These are phyloP conservation scores for Argentina silus DNA, from an alignment of 2,797 vertebrate species.

Conservation along the genomic window DNA sequence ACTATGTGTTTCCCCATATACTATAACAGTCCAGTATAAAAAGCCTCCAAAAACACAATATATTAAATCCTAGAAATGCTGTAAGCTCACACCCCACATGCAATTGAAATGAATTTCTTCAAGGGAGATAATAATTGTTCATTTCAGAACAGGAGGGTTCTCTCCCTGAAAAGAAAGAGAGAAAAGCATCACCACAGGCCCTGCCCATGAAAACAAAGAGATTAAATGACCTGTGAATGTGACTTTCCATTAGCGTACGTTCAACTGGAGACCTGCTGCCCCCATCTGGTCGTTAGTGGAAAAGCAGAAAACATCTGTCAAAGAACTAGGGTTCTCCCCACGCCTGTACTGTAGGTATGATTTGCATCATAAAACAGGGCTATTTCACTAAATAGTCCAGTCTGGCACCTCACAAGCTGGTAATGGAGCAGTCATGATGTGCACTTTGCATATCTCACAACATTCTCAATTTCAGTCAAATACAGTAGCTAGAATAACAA, in stretches of 20 bases:
- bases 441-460: background rate
- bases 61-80: slow-evolving; percentile 44
- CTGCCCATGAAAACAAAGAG: slow-evolving; percentile 75
- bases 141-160: slow-evolving; percentile 46
- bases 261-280: slow-evolving; percentile 69
- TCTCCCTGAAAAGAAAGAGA: slow-evolving; percentile 40
- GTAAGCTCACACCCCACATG: slow-evolving; percentile 39
- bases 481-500: background rate
- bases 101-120: slow-evolving; percentile 48
- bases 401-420: background rate
- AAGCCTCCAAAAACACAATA: background rate
- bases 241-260: slow-evolving; percentile 63
- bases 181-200: slow-evolving; percentile 63
- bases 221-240: slow-evolving; percentile 81
- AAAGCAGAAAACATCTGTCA: slow-evolving; percentile 10
- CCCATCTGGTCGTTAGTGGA: slow-evolving; percentile 62
- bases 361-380: background rate
- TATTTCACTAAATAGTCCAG: background rate
- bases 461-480: background rate
- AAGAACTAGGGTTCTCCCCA: background rate
- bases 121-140: slow-evolving; percentile 57
- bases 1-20: background rate
- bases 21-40: background rate
- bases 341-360: slow-evolving; percentile 1
- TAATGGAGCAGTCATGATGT: slow-evolving; percentile 13